Evolutionary conservation across 2,797 vertebrate species (phyloP), one percentile per base, ranked within the genome.

Genomic region (Taenioides sp.): DNA sequence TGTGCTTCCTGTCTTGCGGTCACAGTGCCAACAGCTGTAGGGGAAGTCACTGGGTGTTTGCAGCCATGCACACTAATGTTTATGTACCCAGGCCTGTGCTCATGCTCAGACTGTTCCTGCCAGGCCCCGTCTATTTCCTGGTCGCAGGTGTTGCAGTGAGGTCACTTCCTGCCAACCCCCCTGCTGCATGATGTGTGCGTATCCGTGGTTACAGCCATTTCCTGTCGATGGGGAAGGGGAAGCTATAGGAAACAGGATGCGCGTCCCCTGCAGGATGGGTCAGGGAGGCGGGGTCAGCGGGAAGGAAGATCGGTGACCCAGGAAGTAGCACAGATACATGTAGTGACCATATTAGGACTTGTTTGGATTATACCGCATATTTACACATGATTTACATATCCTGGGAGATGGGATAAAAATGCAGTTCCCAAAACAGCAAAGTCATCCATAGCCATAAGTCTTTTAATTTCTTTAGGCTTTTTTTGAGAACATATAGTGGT

Each of bases 91-190:
- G 23, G 16, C 71, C 66, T 80, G 70, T 43, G 22, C 63, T 70
- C 2, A 16, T 52, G 47, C 73, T 64, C 16, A 16, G 67, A 50
- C 72, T 76, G 71, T 79, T 79, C 79, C 47, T 81, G 74, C 34
- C 59, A 65, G 70, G 78, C 3, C 79, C 84, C 70, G 77, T 88
- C 86, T 90, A 80, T 88, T 90, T 91, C 91, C 88, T 88, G 76
- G 87, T 90, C 83, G 86, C 93, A 93, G 93, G 92, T 94, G 93
- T 86, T 93, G 83, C 85, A 78, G 89, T 94, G 91, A 94, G 92
- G 82, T 94, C 91, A 94, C 88, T 91, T 94, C 93, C 92, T 90
- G 84, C 78, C 54, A 2, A 62, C 75, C 74, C 78, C 49, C 80
- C 74, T 57, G 28, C 67, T 67, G 76, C 63, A 83, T 74, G 57